Conservation (phyloP, 2,797 vertebrate genomes). For the Propithecus deckenii region DNA sequence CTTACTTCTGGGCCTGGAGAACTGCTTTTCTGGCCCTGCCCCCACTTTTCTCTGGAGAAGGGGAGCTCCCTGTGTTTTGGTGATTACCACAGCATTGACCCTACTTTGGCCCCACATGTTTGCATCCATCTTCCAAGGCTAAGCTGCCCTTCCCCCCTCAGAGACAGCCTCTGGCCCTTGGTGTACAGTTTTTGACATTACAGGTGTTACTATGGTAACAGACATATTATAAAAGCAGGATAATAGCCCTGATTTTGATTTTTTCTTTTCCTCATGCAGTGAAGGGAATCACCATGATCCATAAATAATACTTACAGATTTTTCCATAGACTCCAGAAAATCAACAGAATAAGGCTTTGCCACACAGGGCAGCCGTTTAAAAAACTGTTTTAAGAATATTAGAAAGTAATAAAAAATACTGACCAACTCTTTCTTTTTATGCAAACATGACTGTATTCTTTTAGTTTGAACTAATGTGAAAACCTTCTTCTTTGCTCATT, state of each 20-base stretch:
- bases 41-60: not conserved
- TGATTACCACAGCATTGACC: not conserved
- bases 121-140: slow-evolving; percentile 53
- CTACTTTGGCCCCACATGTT: not conserved
- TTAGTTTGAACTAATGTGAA: slow-evolving; percentile 21
- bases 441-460: slow-evolving; percentile 58
- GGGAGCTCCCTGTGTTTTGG: not conserved
- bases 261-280: not conserved
- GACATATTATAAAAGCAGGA: slow-evolving; percentile 79
- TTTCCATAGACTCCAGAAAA: slow-evolving; percentile 32
- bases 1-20: slow-evolving; percentile 31
- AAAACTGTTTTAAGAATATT: slow-evolving; percentile 65
- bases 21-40: not conserved
- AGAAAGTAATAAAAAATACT: slow-evolving; percentile 61
- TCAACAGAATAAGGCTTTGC: slow-evolving; percentile 56
- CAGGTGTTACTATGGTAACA: slow-evolving; percentile 67
- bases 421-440: slow-evolving; percentile 67
- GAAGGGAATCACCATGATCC: slow-evolving; percentile 59
- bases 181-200: slow-evolving; percentile 80
- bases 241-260: slow-evolving; percentile 77
- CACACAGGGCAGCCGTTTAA: slow-evolving; percentile 33
- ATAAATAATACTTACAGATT: slow-evolving; percentile 63
- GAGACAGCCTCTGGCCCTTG: slow-evolving; percentile 78
- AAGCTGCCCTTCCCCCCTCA: slow-evolving; percentile 65
- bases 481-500: slow-evolving; percentile 55